A percentile compares a stretch with the other conserved stretches of the same genome.
These are phyloP conservation scores for Tinea trinotella DNA, from an alignment of 2,888 invertebrate species.

Conservation along the genomic window DNA sequence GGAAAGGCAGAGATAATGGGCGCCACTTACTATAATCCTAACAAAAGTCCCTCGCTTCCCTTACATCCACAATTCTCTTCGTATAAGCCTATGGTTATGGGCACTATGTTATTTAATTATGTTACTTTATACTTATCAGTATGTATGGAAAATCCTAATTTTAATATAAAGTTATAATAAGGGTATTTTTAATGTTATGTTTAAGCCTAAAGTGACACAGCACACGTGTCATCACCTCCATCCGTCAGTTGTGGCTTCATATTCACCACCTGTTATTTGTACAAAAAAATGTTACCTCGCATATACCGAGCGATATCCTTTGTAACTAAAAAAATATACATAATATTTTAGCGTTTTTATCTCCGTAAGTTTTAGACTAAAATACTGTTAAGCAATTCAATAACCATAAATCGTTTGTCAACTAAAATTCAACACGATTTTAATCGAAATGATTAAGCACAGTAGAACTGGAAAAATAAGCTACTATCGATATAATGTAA, in stretches of 20 bases:
- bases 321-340: background rate
- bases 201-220: too few species aligned
- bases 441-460: background rate
- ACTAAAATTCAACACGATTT: background rate
- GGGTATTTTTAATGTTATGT: too few species aligned
- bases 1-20: too few species aligned
- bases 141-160: too few species aligned
- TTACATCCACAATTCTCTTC: too few species aligned
- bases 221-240: constrained; percentile 18
- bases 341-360: background rate
- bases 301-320: background rate
- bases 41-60: too few species aligned
- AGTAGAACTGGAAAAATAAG: background rate
- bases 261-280: constrained; percentile 11
- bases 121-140: too few species aligned
- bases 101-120: too few species aligned
- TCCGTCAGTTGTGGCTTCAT: constrained; percentile 16
- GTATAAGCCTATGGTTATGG: too few species aligned
- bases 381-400: background rate
- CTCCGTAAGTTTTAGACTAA: background rate
- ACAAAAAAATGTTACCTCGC: background rate
- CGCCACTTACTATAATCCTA: too few species aligned
- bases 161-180: too few species aligned
- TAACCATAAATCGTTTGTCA: too few species aligned
- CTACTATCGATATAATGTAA: constrained; percentile 22